Evolutionary conservation across 2,113 vertebrate species (phyloP).

Genomic region (Canis aureus): DNA sequence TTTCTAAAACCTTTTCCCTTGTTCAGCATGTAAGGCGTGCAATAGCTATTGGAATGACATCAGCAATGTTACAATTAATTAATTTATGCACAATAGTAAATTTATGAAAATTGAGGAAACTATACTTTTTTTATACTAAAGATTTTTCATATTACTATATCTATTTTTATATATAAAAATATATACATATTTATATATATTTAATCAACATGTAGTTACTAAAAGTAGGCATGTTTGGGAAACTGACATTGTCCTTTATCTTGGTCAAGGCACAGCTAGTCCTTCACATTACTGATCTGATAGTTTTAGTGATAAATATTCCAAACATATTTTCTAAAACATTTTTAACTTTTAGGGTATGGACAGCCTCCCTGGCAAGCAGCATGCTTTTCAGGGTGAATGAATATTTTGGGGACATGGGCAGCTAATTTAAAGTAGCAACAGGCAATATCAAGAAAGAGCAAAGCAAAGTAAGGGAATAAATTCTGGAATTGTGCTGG

Average conservation of each 20-base stretch:
- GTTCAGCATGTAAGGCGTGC: not conserved
- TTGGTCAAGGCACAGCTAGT: not conserved
- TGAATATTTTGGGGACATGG: not conserved
- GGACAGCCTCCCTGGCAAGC: not conserved
- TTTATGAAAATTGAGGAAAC: not conserved
- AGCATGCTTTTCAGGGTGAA: not conserved
- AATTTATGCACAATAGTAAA: not conserved
- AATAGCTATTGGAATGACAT: not conserved
- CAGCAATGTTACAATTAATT: not conserved
- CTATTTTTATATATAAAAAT: not conserved
- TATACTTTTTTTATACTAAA: not conserved
- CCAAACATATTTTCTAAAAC: not conserved
- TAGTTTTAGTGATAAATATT: not conserved
- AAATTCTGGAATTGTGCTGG: not conserved
- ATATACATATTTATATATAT: not conserved
- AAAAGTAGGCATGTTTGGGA: not conserved
- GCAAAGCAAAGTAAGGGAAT: not conserved
- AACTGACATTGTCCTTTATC: not conserved
- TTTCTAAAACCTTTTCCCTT: not conserved
- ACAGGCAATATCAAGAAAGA: not conserved
- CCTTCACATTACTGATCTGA: not conserved
- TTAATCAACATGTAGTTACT: not conserved
- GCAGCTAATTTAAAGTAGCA: not conserved
- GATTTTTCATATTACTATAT: not conserved
- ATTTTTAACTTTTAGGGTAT: not conserved